These are phyloP conservation scores for Carassius carassius DNA, from an alignment of 2,113 vertebrate genomes.

Conservation along the genomic window DNA sequence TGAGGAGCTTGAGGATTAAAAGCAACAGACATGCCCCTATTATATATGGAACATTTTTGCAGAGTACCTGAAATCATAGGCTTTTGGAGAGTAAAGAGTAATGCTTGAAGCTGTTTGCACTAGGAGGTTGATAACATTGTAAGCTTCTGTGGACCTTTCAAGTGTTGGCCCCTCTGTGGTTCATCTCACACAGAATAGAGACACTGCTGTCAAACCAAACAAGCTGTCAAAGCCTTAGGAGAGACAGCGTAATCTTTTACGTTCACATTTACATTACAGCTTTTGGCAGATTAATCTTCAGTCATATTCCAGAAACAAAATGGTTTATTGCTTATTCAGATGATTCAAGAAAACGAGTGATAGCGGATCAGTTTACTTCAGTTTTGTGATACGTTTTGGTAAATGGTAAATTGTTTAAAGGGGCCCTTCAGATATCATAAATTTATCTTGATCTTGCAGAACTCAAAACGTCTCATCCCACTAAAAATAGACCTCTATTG, in stretches of 20 bases:
- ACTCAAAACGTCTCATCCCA: not conserved
- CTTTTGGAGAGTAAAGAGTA: slow-evolving; percentile 27
- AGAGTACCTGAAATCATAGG: slow-evolving; percentile 41
- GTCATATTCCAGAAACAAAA: not conserved
- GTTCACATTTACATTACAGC: not conserved
- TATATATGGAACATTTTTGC: not conserved
- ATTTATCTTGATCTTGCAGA: not conserved
- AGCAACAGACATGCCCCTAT: slow-evolving; percentile 27
- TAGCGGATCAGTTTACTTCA: not conserved
- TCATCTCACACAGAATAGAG: not conserved
- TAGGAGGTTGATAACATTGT: slow-evolving; percentile 45
- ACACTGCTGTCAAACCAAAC: slow-evolving; percentile 38
- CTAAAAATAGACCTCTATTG: not conserved
- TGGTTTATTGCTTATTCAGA: not conserved
- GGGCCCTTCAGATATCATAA: not conserved
- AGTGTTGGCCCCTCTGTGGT: slow-evolving; percentile 10
- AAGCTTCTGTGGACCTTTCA: slow-evolving; percentile 35
- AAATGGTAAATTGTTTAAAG: not conserved
- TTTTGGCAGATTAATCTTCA: not conserved
- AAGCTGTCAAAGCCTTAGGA: slow-evolving; percentile 34
- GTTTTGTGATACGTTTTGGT: not conserved
- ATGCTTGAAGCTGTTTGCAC: slow-evolving; percentile 24
- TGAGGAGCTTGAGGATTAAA: slow-evolving; percentile 27
- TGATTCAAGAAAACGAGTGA: not conserved
- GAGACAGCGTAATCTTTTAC: not conserved